phyloP scores from a whole-genome alignment of 2,113 vertebrate genomes.

The Corythoichthys haematopterus region DNA sequence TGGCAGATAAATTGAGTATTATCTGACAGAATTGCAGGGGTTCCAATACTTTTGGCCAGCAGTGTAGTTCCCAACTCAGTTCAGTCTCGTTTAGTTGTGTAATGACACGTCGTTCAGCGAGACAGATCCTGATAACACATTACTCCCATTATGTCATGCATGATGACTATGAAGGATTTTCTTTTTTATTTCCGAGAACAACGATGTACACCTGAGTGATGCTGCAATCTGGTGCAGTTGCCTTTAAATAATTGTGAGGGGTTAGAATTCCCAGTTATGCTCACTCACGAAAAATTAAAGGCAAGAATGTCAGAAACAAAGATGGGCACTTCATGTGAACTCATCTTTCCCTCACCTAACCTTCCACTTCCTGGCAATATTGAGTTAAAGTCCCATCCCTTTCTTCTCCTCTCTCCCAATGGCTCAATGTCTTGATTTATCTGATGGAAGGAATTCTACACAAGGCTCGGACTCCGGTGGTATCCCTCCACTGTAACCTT shows the following conservation, averaged over 20 bases:
- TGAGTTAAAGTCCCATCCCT: constrained; percentile 66
- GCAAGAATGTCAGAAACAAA: constrained; percentile 3
- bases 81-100: no score
- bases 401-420: constrained; percentile 58
- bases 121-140: no score
- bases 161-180: no score
- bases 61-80: no score
- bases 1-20: no score
- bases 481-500: constrained; percentile 77
- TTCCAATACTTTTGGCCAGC: no score
- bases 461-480: constrained; percentile 64
- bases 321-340: constrained; percentile 37
- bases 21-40: no score
- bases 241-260: background rate
- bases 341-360: constrained; percentile 43
- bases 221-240: no score
- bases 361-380: constrained; percentile 59
- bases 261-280: background rate
- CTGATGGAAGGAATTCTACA: constrained; percentile 78
- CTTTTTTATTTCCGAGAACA: no score
- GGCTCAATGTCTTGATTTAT: constrained; percentile 78
- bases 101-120: no score
- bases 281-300: constrained; percentile 2
- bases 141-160: no score
- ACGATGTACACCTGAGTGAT: no score